Base-by-base conservation (phyloP, 2,888 invertebrate species). In the Drosophila mettleri region DNA sequence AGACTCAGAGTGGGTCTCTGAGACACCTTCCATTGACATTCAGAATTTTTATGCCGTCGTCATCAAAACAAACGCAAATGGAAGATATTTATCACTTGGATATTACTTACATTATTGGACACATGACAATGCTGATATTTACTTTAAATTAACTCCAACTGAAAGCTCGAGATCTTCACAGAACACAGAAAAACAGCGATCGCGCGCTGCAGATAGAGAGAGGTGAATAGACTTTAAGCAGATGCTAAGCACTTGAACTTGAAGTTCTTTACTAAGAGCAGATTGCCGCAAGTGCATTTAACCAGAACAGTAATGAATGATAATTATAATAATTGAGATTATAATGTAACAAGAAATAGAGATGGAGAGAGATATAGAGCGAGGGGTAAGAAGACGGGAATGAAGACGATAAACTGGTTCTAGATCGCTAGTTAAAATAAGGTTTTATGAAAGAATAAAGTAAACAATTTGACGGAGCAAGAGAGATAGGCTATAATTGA, bases 291-390 rank as follows among this genome's bases (percentile, higher is more conserved):
- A 12, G 16, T 18, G 16, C 5, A 45, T 27, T 16, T 5, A 10
- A 7, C 7, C 6, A 27, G 16, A 27, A 24, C 4, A 9, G n/a
- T 24, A 45, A 27, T 12, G 1, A 43, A 45, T 27, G 10, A 27
- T 45, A 27, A 27, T 27, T 43, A 16, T 16, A 43, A 27, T 41
- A 41, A 41, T 41, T 20, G 20, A 22, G 41, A 41, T 27, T 45
- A 27, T 45, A 16, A 10, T 16, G n/a, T 5, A 12, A 2, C 2
- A 6, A 39, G 6, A n/a, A 5, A 22, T 0, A 14, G 1, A 39
- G 20, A 20, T 18, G 18, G 2, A 20, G 18, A 38, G 10, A 20
- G 12, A 38, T 5, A 34, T 14, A 34, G 34, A 34, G 34, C 1
- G 4, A n/a, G 14, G 0, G n/a, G 12, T 1, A n/a, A 38, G 18